Conservation (phyloP, 2,113 vertebrate species). For the Myrmecobius fasciatus region DNA sequence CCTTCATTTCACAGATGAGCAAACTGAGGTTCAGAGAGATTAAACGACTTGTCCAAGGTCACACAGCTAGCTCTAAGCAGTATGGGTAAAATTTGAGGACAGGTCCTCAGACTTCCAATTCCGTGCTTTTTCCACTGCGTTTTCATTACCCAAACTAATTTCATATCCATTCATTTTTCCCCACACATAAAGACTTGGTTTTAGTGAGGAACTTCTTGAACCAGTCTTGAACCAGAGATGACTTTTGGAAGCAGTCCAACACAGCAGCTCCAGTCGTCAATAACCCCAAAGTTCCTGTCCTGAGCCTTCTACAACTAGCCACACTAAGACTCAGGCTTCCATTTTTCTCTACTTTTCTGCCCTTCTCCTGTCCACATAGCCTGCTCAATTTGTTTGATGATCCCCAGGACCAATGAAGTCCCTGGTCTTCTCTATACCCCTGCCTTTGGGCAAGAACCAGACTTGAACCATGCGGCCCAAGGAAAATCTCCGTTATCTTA, state of each 20-base stretch:
- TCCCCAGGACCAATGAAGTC: background rate
- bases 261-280: background rate
- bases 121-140: background rate
- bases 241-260: background rate
- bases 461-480: background rate
- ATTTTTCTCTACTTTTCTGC: background rate
- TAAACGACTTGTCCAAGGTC: background rate
- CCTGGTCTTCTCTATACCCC: background rate
- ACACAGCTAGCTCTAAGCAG: background rate
- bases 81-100: background rate
- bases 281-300: background rate
- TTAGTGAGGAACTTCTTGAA: constrained; percentile 18
- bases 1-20: background rate
- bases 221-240: constrained; percentile 20
- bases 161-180: background rate
- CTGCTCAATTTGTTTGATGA: background rate
- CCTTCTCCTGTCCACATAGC: background rate
- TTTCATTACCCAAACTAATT: constrained; percentile 53
- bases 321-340: background rate
- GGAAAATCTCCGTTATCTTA: background rate
- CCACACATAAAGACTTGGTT: background rate
- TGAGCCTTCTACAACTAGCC: background rate
- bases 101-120: background rate
- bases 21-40: background rate
- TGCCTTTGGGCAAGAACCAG: constrained; percentile 15